Evolutionary conservation across 2,888 invertebrate species (phyloP).

Genomic region (Xanthia togata): DNA sequence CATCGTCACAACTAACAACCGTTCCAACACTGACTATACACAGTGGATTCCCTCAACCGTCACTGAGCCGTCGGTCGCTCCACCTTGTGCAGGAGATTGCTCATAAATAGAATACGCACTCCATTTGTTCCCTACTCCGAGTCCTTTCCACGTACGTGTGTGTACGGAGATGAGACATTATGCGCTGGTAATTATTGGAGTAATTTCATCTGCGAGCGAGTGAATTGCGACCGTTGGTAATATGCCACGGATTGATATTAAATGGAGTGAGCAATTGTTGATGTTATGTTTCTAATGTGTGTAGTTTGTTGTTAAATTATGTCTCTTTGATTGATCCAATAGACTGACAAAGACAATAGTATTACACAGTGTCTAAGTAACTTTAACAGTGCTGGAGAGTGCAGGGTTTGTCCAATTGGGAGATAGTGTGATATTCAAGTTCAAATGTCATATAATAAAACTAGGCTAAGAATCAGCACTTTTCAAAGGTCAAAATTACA

Average conservation of each 20-base stretch:
- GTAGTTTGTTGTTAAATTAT: neutral
- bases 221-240: conserved; percentile 40
- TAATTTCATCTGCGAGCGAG: conserved; percentile 49
- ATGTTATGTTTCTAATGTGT: neutral
- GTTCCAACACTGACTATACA: neutral
- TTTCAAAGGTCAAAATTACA: too few species aligned
- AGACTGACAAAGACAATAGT: neutral
- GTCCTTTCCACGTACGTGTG: conserved; percentile 8
- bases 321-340: neutral
- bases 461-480: too few species aligned
- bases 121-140: conserved; percentile 2
- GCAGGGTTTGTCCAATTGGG: neutral
- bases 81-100: neutral
- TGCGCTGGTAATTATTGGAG: conserved; percentile 56
- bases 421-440: neutral
- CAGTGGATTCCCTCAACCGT: neutral
- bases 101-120: neutral
- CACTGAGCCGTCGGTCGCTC: too few species aligned
- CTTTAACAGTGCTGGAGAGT: neutral
- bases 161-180: conserved; percentile 35
- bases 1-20: neutral
- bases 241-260: conserved; percentile 44
- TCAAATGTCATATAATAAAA: neutral
- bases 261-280: conserved; percentile 31
- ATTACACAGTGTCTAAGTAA: too few species aligned